Base-by-base conservation (phyloP, 1,140 invertebrate genomes). In the Zaprionus davidi region DNA sequence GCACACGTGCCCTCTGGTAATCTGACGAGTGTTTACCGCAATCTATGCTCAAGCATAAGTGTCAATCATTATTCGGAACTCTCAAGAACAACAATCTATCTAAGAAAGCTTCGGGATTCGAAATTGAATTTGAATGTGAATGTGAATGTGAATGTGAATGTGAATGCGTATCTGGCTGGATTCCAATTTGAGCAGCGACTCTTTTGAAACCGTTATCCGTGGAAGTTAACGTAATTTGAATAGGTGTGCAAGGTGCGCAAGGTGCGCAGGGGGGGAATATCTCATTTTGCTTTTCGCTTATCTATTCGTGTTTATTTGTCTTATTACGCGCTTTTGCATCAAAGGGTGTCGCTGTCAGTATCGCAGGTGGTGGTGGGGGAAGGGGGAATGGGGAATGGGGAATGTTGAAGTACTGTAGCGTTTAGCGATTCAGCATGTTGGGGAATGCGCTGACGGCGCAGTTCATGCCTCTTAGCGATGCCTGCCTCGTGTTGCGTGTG, bases 401-500 rank as follows among this genome's bases (percentile, higher is more conserved):
- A 15, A n/a, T n/a, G n/a, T n/a, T n/a, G n/a, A n/a, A 17, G 6
- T n/a, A 12, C 41, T n/a, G 7, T 17, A 17, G 17, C 41, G 41
- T 17, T 46, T 46, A 17, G 13, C 41, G 7, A n/a, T 46, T 46
- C 41, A 38, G 5, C 17, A 22, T 11, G 46, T 49, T 22, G 9
- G 9, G 3, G 20, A 3, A 51, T 51, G 46, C 20, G 46, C 46
- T 51, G 46, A 51, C 46, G 20, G 13, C 26, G 53, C 53, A 55
- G 53, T 55, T 55, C 44, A 49, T 49, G 44, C 38, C 31, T 34
- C 31, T 34, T 11, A 11, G 13, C 38, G 15, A 7, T 15, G 38
- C 15, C 15, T n/a, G 38, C 38, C 38, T n/a, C 28, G 51, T 65
- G 51, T 66, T 36, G 24, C 41, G 68, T 71, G 60, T 71, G 73